Evolutionary conservation across 2,888 invertebrate genomes (phyloP).

Genomic region (Molanna angustata): DNA sequence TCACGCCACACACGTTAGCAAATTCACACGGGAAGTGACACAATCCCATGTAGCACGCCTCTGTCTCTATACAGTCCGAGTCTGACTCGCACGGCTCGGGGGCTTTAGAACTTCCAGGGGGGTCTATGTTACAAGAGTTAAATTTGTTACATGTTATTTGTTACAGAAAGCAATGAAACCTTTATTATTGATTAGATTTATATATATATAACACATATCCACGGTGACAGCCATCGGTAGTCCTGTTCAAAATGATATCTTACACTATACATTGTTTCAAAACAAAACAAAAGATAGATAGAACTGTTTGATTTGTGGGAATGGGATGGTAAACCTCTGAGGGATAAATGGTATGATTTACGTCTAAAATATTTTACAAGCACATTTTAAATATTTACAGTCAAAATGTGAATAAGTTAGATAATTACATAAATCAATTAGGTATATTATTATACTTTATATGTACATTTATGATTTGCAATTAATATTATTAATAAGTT

Average conservation of each 20-base stretch:
- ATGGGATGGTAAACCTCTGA: no score
- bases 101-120: constrained; percentile 66
- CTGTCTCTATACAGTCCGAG: constrained; percentile 78
- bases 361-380: constrained; percentile 20
- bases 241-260: constrained; percentile 18
- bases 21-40: constrained; percentile 84
- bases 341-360: constrained; percentile 9
- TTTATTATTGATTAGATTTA: no score
- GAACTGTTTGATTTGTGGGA: no score
- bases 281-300: no score
- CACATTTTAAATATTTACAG: constrained; percentile 29
- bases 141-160: constrained; percentile 26
- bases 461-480: constrained; percentile 12
- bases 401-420: constrained; percentile 12
- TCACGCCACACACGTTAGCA: constrained; percentile 70
- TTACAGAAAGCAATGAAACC: no score
- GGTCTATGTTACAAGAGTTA: constrained; percentile 51
- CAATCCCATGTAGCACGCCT: constrained; percentile 78
- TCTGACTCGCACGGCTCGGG: constrained; percentile 80
- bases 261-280: no score
- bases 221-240: constrained; percentile 12
- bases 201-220: no score
- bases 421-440: constrained; percentile 17
- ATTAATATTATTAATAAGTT: constrained; percentile 28
- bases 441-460: constrained; percentile 16